Evolutionary conservation across 2,888 invertebrate species (phyloP).

Genomic region (Pomacea canaliculata): DNA sequence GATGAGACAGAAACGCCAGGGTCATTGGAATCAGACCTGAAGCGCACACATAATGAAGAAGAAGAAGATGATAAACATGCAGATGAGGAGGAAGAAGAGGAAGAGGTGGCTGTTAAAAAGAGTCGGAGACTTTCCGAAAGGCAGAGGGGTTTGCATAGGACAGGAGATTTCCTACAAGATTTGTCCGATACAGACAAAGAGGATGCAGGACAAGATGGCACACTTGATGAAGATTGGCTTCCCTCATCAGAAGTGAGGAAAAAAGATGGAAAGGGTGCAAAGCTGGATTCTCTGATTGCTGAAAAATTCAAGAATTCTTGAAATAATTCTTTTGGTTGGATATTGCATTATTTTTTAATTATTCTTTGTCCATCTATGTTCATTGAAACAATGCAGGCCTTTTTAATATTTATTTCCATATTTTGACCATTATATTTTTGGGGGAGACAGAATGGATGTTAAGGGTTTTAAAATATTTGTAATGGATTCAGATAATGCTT

Average conservation of each 20-base stretch:
- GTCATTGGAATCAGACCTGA: not conserved
- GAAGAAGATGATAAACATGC: not conserved
- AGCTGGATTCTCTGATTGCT: conserved; percentile 44
- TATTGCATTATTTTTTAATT: not conserved
- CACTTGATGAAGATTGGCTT: conserved; percentile 40
- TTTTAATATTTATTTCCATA: too few relatives aligned
- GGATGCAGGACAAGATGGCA: conserved; percentile 27
- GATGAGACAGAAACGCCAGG: conserved; percentile 21
- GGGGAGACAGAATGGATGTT: too few relatives aligned
- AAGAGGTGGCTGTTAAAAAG: not conserved
- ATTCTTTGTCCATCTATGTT: not conserved
- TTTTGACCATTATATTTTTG: too few relatives aligned
- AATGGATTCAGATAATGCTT: too few relatives aligned
- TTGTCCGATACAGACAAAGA: conserved; percentile 34
- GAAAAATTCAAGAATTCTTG: conserved; percentile 38
- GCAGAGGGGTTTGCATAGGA: not conserved
- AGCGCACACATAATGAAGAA: too few relatives aligned
- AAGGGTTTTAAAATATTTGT: too few relatives aligned
- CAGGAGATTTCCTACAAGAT: conserved; percentile 11
- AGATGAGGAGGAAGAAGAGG: conserved; percentile 9
- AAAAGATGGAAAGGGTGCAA: conserved; percentile 35
- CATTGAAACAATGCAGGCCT: too few relatives aligned
- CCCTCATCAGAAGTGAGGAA: conserved; percentile 14
- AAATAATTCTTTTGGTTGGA: not conserved
- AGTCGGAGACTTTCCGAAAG: conserved; percentile 1